These are phyloP conservation scores for rabbit (Oryctolagus cuniculus) DNA, from an alignment of 2,113 vertebrate genomes.

Conservation along the genomic window mOryCun1.1 NC_091442.1:18667001-18667500, in stretches of 20 bases:
- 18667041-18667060: not conserved
- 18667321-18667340: not conserved
- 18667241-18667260: not conserved
- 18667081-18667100: not conserved
- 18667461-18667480: not conserved
- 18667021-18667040: not conserved
- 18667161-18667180: not conserved
- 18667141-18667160: too few relatives aligned
- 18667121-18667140: not conserved
- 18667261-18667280: not conserved
- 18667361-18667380: not conserved
- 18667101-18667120: not conserved
- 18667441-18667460: accelerated
- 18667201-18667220: not conserved
- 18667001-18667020: not conserved
- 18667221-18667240: not conserved
- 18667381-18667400: not conserved
- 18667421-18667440: not conserved
- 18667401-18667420: not conserved
- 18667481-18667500: not conserved
- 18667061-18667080: not conserved
- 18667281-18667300: not conserved
- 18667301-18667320: not conserved
- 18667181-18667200: not conserved
- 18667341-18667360: too few relatives aligned